Percentiles rank a stretch among this genome's conserved stretches.
Conservation (phyloP, 2,888 invertebrate genomes). For the Drosophila anomalata region DNA sequence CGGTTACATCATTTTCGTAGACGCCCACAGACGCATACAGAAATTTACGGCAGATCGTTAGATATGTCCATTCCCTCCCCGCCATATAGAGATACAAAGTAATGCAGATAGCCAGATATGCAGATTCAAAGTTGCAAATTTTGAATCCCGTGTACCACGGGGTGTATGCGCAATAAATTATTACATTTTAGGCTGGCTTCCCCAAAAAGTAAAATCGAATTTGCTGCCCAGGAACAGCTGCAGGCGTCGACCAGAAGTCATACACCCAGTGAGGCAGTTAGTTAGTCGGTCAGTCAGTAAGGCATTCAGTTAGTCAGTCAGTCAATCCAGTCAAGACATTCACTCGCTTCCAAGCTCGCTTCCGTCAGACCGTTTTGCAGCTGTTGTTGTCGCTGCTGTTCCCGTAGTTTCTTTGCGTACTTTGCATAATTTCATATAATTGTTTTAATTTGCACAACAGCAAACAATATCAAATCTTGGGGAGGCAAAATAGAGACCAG, state of each 20-base stretch:
- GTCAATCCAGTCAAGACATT: conserved; percentile 58
- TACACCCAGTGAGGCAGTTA: conserved; percentile 36
- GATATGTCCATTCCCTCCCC: conserved; percentile 25
- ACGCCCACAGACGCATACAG: conserved; percentile 53
- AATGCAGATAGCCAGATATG: conserved; percentile 15
- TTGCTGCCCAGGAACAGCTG: conserved; percentile 42
- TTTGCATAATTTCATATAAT: conserved; percentile 75
- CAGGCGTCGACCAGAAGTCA: conserved; percentile 24
- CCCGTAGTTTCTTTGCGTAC: conserved; percentile 57
- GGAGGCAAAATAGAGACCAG: neutral
- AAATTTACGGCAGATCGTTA: conserved; percentile 47
- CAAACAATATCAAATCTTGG: conserved; percentile 59
- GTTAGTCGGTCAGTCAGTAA: conserved; percentile 43
- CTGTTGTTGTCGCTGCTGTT: conserved; percentile 29
- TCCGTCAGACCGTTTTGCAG: conserved; percentile 69
- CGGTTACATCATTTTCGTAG: conserved; percentile 58
- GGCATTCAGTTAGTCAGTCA: conserved; percentile 53
- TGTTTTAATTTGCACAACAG: conserved; percentile 70
- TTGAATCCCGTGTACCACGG: conserved; percentile 22
- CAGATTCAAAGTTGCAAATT: conserved; percentile 11
- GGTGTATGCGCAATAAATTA: conserved; percentile 51
- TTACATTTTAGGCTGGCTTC: conserved; percentile 24
- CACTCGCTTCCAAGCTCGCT: conserved; percentile 55
- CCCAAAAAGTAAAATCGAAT: conserved; percentile 11
- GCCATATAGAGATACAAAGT: conserved; percentile 32